Percentiles rank a stretch among this genome's conserved stretches.
These are phyloP conservation scores for Ornithoptera alexandrae DNA, from an alignment of 2,888 invertebrate species.

Conservation along the genomic window DNA sequence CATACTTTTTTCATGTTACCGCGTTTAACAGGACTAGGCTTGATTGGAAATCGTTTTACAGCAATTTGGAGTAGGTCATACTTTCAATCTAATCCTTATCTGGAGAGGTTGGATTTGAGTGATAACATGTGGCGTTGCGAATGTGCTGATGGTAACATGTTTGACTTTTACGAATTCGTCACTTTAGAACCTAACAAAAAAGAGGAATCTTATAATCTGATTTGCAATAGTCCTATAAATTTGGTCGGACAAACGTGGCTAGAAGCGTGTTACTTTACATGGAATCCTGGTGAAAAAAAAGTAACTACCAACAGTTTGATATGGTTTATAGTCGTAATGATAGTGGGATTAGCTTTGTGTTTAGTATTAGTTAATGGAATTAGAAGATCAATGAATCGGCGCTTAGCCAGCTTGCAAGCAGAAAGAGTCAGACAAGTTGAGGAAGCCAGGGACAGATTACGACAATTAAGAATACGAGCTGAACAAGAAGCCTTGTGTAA, in stretches of 20 bases:
- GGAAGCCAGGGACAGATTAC: slow-evolving; percentile 79
- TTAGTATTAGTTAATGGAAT: slow-evolving; percentile 77
- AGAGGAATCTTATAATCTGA: slow-evolving; percentile 71
- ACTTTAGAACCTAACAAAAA: slow-evolving; percentile 79
- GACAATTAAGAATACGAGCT: slow-evolving; percentile 74
- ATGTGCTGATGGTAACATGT: slow-evolving; percentile 81
- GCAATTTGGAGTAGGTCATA: slow-evolving; percentile 79
- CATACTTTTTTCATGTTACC: slow-evolving; percentile 82
- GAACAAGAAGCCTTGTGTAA: slow-evolving; percentile 79
- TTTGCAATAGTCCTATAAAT: slow-evolving; percentile 83
- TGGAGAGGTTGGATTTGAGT: slow-evolving; percentile 80
- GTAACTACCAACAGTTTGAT: slow-evolving; percentile 75
- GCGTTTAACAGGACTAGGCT: slow-evolving; percentile 79
- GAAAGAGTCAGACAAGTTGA: slow-evolving; percentile 79
- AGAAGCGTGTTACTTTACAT: slow-evolving; percentile 81
- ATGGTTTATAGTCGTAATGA: slow-evolving; percentile 79
- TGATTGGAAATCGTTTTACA: slow-evolving; percentile 86
- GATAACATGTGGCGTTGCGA: slow-evolving; percentile 90
- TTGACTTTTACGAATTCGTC: slow-evolving; percentile 81
- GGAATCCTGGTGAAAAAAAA: slow-evolving; percentile 74
- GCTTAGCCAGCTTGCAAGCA: slow-evolving; percentile 69
- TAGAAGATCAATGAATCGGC: slow-evolving; percentile 77
- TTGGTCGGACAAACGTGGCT: slow-evolving; percentile 84
- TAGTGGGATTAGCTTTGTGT: slow-evolving; percentile 76
- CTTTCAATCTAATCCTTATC: slow-evolving; percentile 81